A percentile compares a stretch with the other conserved stretches of the same genome.
These are phyloP conservation scores for Busseola fusca DNA, from an alignment of 2,888 invertebrate genomes.

Conservation along the genomic window DNA sequence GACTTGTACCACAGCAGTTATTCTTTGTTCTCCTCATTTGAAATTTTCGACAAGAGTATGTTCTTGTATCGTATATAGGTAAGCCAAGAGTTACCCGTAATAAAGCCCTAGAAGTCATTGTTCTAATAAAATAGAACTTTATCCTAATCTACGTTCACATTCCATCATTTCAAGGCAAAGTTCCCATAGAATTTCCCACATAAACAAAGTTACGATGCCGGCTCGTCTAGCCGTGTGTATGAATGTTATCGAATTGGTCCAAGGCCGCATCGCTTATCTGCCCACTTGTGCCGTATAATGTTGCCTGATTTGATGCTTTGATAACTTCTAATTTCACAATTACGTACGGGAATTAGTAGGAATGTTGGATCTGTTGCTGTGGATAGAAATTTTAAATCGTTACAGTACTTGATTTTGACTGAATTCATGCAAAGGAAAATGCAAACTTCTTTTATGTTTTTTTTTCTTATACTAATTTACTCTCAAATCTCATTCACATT, in stretches of 20 bases:
- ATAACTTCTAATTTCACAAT: conserved; percentile 46
- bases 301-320: conserved; percentile 49
- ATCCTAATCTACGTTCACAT: conserved; percentile 32
- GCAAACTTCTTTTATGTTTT: background rate
- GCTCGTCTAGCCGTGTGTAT: conserved; percentile 60
- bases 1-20: too few relatives aligned
- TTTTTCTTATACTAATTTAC: background rate
- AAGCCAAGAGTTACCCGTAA: background rate
- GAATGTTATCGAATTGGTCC: conserved; percentile 70
- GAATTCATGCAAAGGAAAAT: background rate
- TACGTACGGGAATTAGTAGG: conserved; percentile 16
- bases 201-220: conserved; percentile 50
- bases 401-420: background rate
- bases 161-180: conserved; percentile 44
- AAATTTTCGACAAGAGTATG: background rate
- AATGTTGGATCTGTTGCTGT: background rate
- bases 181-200: conserved; percentile 62
- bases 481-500: background rate
- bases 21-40: background rate
- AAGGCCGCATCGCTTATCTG: conserved; percentile 68
- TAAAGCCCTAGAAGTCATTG: conserved; percentile 13
- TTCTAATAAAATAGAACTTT: conserved; percentile 45
- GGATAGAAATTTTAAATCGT: background rate
- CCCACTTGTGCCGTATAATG: conserved; percentile 52
- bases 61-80: background rate